Base-by-base conservation (phyloP, 1,140 invertebrate genomes). In the Heliothis subflexa region DNA sequence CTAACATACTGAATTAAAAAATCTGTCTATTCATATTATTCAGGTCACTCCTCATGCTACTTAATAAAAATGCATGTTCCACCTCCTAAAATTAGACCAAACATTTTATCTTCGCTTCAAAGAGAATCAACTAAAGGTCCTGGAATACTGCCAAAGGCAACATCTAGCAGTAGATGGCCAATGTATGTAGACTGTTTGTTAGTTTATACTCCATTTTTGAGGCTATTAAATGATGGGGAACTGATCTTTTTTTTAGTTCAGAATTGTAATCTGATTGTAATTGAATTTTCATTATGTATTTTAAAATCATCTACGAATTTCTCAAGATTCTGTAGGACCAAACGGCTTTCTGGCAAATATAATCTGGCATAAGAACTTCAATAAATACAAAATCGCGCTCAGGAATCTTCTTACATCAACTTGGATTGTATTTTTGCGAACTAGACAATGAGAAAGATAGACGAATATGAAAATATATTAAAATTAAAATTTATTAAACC, bases 61-160 rank as follows among this genome's bases (percentile, higher is more conserved):
- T 62, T 7, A 40, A 62, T 62, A 16, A 40, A 33, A 40, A 62
- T 45, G 33, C 33, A 40, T 40, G 33, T 45, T 61, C 5, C 14
- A n/a, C 52, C 5, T 11, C 54, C 16, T 14, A 54, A 54, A 16
- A 54, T n/a, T 40, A 40, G 33, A 55, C 10, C 54, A 21, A 55
- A 55, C 54, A 55, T 61, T 61, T 62, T 62, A 33, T 62, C 7
- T 62, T 7, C 14, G 40, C 14, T 45, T 40, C 59, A 62, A 62
- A 62, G 59, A 62, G 28, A 16, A 40, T 10, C n/a, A 62, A 40
- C 14, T n/a, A 33, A n/a, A 16, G n/a, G 13, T 40, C 7, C 28
- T 62, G 59, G 59, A 62, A 25, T 28, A 28, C 13, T 62, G 59
- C 59, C 59, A 62, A 62, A 62, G 59, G 25, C 59, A 62, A 16